These are phyloP conservation scores for Lysiphlebus fabarum DNA, from an alignment of 1,140 invertebrate genomes.

Conservation along the genomic window DNA sequence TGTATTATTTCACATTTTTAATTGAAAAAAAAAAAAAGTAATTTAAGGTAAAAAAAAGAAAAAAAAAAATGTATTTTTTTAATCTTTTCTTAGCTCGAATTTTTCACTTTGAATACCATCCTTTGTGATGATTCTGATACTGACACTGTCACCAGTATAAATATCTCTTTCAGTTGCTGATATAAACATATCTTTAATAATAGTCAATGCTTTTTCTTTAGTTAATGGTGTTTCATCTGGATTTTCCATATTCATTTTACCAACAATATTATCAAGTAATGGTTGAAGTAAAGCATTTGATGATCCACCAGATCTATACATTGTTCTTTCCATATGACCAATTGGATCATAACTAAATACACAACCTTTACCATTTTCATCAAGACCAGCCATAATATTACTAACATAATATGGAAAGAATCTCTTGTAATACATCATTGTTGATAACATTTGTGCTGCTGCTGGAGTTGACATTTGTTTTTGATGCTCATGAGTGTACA, in stretches of 20 bases:
- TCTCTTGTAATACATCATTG: constrained; percentile 92
- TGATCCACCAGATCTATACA: constrained; percentile 81
- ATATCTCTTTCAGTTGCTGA: constrained; percentile 97
- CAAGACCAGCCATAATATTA: constrained; percentile 89
- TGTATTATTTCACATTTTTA: constrained; percentile 14
- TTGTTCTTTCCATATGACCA: constrained; percentile 82
- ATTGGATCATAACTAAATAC: constrained; percentile 97
- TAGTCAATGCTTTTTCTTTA: constrained; percentile 74
- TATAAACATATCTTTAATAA: constrained; percentile 94
- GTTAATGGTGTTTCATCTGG: constrained; percentile 62
- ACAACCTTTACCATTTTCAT: constrained; percentile 84
- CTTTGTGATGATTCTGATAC: constrained; percentile 86
- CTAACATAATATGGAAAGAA: constrained; percentile 99
- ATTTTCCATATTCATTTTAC: constrained; percentile 78
- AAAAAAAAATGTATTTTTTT: constrained; percentile 38
- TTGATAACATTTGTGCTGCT: constrained; percentile 92
- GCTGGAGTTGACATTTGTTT: constrained; percentile 90
- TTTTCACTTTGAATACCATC: constrained; percentile 74
- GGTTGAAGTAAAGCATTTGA: constrained; percentile 78
- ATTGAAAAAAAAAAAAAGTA: background rate
- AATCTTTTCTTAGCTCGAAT: constrained; percentile 77
- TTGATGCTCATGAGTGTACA: constrained; percentile 94
- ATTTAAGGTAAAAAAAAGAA: constrained; percentile 21
- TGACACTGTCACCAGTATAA: constrained; percentile 89
- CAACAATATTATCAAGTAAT: constrained; percentile 87